Base-by-base conservation (phyloP, 2,888 invertebrate genomes). In the Drosophila helvetica region DNA sequence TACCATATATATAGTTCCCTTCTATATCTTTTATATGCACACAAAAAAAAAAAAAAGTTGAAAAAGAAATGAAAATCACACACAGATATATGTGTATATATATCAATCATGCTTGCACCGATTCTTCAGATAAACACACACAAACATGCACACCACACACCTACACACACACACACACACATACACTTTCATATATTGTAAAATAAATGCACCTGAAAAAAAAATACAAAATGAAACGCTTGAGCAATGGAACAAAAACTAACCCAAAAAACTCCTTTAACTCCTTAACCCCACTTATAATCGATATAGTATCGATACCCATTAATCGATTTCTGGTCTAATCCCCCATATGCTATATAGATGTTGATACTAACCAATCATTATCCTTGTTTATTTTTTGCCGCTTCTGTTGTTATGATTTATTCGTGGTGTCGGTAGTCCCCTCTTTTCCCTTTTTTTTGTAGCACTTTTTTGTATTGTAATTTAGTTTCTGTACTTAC, bases 101-200 rank as follows among this genome's bases (percentile, higher is more conserved):
- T 27, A 62, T 70, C 77, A 77, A 73, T 74, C 79, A 74, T 71
- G 85, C 85, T 77, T 75, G 85, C 77, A 81, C 66, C 79, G 67
- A 80, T 74, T 58, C 53, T 54, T 50, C 50, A 74, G 67, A 52
- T 55, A 60, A 63, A 59, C 48, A 47, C 50, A 25, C 58, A 52
- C 68, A 52, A 53, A 45, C 65, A 67, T 48, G 46, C 64, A 63
- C 45, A 55, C 57, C 52, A 52, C 64, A 63, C 47, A 55, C 57
- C 58, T 25, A 56, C 38, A 50, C 60, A 54, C 33, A 43, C 47
- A 15, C 55, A 64, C 52, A 42, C 45, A 53, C 52, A 67, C 74
- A 52, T 63, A 58, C 68, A 47, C 47, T 30, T 7, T 50, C 67
- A 82, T 61, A 30, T 65, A 78, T 68, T 81, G 71, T 87, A 67